Percentiles rank a stretch among this genome's conserved stretches.
These are phyloP conservation scores for Epinephelus awoara DNA, from an alignment of 2,797 vertebrate genomes.

Conservation along the genomic window DNA sequence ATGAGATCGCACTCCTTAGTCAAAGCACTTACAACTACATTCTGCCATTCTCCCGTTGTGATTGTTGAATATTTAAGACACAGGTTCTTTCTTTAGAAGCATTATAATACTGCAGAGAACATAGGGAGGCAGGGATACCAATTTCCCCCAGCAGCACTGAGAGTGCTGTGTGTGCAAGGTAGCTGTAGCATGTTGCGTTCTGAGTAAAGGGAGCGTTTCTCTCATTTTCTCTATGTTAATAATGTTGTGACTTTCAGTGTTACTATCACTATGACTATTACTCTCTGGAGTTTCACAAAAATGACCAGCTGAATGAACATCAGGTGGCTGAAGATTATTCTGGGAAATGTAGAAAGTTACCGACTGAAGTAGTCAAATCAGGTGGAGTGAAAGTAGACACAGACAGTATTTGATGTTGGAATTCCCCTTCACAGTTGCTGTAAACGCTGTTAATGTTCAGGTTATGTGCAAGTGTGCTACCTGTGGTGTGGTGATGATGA, in stretches of 20 bases:
- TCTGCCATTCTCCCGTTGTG: not conserved
- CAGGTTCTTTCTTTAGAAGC: not conserved
- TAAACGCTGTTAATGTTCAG: not conserved
- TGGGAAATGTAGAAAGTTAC: not conserved
- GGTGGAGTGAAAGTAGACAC: not conserved
- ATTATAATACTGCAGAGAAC: not conserved
- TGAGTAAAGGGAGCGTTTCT: not conserved
- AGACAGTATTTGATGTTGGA: fast-evolving
- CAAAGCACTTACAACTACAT: not conserved
- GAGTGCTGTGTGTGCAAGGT: not conserved
- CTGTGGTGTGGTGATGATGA: constrained; percentile 96
- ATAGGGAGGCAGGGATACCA: not conserved
- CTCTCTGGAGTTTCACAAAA: not conserved
- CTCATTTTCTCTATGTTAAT: not conserved
- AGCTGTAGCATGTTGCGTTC: not conserved
- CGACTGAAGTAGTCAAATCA: constrained; percentile 1
- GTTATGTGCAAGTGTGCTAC: constrained; percentile 67
- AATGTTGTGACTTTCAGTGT: not conserved
- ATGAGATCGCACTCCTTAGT: not conserved
- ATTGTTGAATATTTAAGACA: not conserved
- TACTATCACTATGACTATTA: constrained; percentile 8
- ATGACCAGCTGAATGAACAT: not conserved
- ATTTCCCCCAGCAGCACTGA: not conserved
- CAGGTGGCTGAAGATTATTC: constrained; percentile 2
- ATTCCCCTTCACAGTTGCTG: constrained; percentile 10